Evolutionary conservation across 2,797 vertebrate species (phyloP).

Genomic region (Cyclura pinguis): DNA sequence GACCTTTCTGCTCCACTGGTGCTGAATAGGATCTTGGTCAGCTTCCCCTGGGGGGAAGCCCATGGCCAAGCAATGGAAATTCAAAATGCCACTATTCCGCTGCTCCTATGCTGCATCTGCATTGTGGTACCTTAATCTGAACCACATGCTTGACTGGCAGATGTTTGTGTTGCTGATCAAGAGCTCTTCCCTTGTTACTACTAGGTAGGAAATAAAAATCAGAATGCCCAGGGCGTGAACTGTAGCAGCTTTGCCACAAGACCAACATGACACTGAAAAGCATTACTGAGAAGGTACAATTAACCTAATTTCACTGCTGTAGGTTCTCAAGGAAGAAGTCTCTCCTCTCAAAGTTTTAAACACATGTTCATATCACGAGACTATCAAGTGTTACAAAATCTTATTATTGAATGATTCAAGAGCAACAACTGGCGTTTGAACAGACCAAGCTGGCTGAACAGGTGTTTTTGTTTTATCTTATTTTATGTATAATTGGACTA

Average conservation of each 20-base stretch:
- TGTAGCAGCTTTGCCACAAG: background rate
- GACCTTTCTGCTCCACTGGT: too few relatives aligned
- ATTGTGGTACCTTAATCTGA: too few relatives aligned
- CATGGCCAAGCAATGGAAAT: background rate
- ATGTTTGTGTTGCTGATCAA: too few relatives aligned
- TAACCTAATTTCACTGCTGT: conserved; percentile 6
- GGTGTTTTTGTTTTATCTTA: background rate
- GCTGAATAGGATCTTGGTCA: background rate
- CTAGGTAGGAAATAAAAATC: background rate
- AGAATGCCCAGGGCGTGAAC: background rate
- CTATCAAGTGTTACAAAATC: conserved; percentile 24
- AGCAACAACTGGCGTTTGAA: background rate
- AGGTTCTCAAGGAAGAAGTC: background rate
- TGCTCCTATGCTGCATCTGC: background rate
- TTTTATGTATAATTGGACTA: background rate
- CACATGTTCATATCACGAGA: background rate
- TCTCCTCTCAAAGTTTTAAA: background rate
- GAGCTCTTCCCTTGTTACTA: background rate
- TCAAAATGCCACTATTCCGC: background rate
- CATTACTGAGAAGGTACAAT: conserved; percentile 1
- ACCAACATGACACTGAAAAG: background rate
- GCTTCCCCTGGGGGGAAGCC: background rate
- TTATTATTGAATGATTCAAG: background rate
- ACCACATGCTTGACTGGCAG: too few relatives aligned
- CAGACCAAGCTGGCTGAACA: background rate